A percentile compares a stretch with the other conserved stretches of the same genome.
These are phyloP conservation scores for Morone chrysops DNA, from an alignment of 2,113 vertebrate genomes.

Conservation along the genomic window DNA sequence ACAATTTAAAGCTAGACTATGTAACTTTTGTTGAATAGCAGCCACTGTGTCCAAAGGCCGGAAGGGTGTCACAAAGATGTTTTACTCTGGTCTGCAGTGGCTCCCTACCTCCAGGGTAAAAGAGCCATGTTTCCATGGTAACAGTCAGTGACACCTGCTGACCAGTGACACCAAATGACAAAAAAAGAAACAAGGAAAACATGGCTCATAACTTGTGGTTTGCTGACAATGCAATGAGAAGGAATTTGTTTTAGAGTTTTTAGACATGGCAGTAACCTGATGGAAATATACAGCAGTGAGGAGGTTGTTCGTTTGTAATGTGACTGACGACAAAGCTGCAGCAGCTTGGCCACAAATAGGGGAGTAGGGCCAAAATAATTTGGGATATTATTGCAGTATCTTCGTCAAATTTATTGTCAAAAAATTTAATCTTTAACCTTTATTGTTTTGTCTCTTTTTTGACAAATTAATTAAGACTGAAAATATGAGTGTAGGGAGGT, in stretches of 20 bases:
- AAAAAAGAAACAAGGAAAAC: background rate
- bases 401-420: too few species aligned
- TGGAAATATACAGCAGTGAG: background rate
- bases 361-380: too few species aligned
- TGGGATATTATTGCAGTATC: too few species aligned
- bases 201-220: background rate
- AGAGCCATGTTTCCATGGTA: background rate
- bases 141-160: background rate
- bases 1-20: background rate
- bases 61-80: background rate
- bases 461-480: too few species aligned
- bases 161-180: background rate
- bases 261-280: background rate
- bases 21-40: background rate
- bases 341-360: too few species aligned
- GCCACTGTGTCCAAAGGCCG: background rate
- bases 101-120: background rate
- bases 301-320: background rate
- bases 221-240: background rate
- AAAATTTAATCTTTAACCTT: too few species aligned
- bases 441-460: too few species aligned
- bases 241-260: background rate
- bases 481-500: too few species aligned
- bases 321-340: background rate
- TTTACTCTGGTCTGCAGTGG: background rate